These are phyloP conservation scores for Prionailurus viverrinus DNA, from an alignment of 2,113 vertebrate genomes.

Conservation along the genomic window DNA sequence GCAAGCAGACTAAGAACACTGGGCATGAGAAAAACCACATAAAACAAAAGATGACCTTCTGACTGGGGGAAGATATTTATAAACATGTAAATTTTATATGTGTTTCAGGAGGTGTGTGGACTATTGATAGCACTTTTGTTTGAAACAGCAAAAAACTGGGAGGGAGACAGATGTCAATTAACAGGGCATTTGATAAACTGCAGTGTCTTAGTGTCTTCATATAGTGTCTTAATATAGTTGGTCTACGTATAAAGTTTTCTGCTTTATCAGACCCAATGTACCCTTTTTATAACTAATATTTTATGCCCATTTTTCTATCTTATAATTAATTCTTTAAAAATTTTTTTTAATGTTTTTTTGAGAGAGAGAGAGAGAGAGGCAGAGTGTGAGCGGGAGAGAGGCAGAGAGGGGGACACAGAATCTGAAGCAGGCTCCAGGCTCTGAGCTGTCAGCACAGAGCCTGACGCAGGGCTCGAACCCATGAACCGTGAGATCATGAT, in stretches of 20 bases:
- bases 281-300: slow-evolving; percentile 17
- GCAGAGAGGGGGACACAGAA: no score
- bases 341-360: no score
- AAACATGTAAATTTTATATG: not conserved
- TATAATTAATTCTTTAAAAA: no score
- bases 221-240: not conserved
- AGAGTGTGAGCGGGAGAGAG: no score
- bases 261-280: not conserved
- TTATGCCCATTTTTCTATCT: slow-evolving; percentile 36
- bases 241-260: not conserved
- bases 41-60: not conserved
- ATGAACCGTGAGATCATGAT: no score
- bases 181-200: not conserved
- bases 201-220: not conserved
- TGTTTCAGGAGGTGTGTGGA: not conserved
- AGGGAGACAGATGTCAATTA: not conserved
- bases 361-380: no score
- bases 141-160: not conserved
- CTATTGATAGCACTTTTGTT: not conserved
- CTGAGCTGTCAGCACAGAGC: no score
- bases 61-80: not conserved
- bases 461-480: no score
- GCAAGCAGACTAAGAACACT: not conserved
- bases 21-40: not conserved
- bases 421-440: no score